phyloP scores from a whole-genome alignment of 2,888 invertebrate genomes.

The Spodoptera littoralis region DNA sequence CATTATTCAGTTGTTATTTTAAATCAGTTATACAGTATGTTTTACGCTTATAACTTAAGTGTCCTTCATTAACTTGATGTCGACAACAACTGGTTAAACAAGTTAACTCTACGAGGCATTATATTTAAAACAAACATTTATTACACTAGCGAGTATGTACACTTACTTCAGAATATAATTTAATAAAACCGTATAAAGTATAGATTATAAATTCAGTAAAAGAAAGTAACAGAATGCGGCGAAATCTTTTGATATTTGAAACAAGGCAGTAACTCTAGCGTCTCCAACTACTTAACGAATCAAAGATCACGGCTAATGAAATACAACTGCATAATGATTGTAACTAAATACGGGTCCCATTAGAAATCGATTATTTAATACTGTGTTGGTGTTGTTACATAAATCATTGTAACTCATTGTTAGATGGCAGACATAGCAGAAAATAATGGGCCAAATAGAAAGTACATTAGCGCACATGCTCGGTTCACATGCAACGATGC shows the following conservation, averaged over 20 bases:
- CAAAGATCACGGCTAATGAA: conserved; percentile 36
- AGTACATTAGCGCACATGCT: conserved; percentile 63
- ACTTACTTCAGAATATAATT: conserved; percentile 1
- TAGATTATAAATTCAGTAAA: background rate
- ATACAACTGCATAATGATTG: conserved; percentile 39
- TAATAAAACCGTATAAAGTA: background rate
- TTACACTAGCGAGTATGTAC: conserved; percentile 21
- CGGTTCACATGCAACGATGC: conserved; percentile 64
- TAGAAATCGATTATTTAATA: conserved; percentile 67
- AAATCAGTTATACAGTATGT: conserved; percentile 27
- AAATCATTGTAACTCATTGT: conserved; percentile 66
- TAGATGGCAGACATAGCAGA: conserved; percentile 56
- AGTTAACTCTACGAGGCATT: conserved; percentile 61
- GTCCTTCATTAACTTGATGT: conserved; percentile 65
- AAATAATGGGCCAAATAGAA: conserved; percentile 71
- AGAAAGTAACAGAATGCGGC: background rate
- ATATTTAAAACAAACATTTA: conserved; percentile 69
- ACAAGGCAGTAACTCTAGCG: conserved; percentile 4
- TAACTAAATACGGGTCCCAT: conserved; percentile 53
- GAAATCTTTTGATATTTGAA: conserved; percentile 8
- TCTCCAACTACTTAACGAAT: conserved; percentile 25
- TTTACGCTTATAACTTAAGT: conserved; percentile 24
- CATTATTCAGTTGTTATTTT: conserved; percentile 5
- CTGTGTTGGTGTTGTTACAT: conserved; percentile 63
- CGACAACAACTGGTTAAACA: conserved; percentile 74